phyloP scores from a whole-genome alignment of 2,797 vertebrate species.

The Sebastes paucispinis region DNA sequence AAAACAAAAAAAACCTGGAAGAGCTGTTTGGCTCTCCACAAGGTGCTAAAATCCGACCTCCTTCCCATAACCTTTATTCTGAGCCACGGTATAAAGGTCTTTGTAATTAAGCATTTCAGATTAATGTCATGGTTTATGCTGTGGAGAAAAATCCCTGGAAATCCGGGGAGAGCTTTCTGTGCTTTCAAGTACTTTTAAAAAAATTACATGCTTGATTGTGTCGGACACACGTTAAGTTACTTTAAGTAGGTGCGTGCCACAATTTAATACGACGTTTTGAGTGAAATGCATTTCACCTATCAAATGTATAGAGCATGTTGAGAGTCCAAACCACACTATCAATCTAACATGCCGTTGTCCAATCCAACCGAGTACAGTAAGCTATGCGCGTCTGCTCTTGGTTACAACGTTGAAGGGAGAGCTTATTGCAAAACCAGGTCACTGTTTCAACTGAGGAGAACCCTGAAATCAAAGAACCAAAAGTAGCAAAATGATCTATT shows the following conservation, averaged over 20 bases:
- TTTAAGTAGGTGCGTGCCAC: constrained; percentile 56
- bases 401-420: constrained; percentile 61
- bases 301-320: constrained; percentile 49
- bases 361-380: constrained; percentile 55
- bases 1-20: constrained; percentile 16
- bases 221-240: constrained; percentile 32
- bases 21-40: constrained; percentile 19
- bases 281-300: constrained; percentile 47
- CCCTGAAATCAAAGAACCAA: constrained; percentile 64
- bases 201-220: constrained; percentile 8
- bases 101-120: constrained; percentile 38
- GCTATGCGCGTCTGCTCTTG: constrained; percentile 71
- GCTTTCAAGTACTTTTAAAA: constrained; percentile 11
- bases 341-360: constrained; percentile 57
- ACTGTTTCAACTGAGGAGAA: constrained; percentile 53
- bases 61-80: constrained; percentile 20
- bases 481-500: constrained; percentile 62
- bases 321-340: constrained; percentile 72
- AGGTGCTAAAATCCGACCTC: constrained; percentile 39
- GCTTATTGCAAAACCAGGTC: constrained; percentile 71
- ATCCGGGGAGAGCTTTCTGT: background rate
- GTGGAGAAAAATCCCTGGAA: constrained; percentile 7
- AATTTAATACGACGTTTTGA: constrained; percentile 38
- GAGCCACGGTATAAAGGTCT: constrained; percentile 12
- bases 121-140: constrained; percentile 36